A percentile compares a stretch with the other conserved stretches of the same genome.
phyloP scores from a whole-genome alignment of 2,113 vertebrate species.

The Leucopternis melanops region DNA sequence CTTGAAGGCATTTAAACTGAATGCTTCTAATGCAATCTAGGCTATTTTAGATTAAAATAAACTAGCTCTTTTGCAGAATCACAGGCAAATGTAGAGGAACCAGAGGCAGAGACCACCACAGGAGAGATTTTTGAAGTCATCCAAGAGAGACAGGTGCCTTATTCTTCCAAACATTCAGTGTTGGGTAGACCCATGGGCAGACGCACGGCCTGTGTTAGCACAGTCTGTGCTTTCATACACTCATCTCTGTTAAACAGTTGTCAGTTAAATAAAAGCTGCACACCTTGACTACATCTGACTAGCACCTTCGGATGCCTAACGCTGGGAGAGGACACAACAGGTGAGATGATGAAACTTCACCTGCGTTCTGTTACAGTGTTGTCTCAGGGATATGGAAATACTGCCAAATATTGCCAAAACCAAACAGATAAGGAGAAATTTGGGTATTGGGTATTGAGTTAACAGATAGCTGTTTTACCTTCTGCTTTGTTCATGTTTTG shows the following conservation, averaged over 20 bases:
- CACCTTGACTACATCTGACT: neutral
- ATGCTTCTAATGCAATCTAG: neutral
- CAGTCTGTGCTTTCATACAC: neutral
- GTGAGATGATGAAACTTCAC: neutral
- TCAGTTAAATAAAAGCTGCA: neutral
- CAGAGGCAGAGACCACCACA: neutral
- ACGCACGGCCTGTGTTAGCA: neutral
- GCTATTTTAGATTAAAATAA: neutral
- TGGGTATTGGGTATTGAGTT: rapidly evolving
- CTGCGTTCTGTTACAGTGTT: rapidly evolving
- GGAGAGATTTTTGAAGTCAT: neutral
- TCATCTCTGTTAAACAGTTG: neutral
- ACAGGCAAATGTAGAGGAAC: neutral
- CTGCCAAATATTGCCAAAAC: neutral
- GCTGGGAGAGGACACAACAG: neutral
- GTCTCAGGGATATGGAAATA: neutral
- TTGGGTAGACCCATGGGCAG: neutral
- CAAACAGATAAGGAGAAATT: neutral
- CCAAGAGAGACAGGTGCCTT: neutral
- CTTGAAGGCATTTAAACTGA: neutral
- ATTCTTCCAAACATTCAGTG: neutral
- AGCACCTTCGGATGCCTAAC: neutral
- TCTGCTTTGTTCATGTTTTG: neutral
- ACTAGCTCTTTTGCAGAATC: neutral
- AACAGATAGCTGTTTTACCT: neutral